Percentiles rank a stretch among this genome's conserved stretches.
phyloP scores from a whole-genome alignment of 2,888 invertebrate genomes.

The Aproaerema taeniolella region DNA sequence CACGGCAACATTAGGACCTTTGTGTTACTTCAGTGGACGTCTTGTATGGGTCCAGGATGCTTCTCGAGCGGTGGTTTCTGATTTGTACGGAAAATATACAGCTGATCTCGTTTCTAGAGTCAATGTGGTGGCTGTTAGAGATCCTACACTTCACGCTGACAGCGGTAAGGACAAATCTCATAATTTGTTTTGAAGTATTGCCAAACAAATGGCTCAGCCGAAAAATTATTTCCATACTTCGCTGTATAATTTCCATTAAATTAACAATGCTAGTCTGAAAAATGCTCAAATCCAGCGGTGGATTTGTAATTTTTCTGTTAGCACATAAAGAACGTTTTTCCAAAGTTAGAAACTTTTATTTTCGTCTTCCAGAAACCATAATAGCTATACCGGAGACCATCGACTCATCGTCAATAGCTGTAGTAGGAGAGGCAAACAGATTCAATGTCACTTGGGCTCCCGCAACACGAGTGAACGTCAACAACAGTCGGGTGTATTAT shows the following conservation, averaged over 20 bases:
- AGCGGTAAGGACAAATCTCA: slow-evolving; percentile 79
- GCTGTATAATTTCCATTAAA: too few relatives aligned
- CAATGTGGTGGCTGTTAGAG: slow-evolving; percentile 84
- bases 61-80: slow-evolving; percentile 85
- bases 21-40: slow-evolving; percentile 88
- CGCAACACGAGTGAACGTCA: slow-evolving; percentile 85
- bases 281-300: too few relatives aligned
- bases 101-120: slow-evolving; percentile 81
- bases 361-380: slow-evolving; percentile 50
- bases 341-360: background rate
- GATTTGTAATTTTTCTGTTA: too few relatives aligned
- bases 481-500: slow-evolving; percentile 89
- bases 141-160: slow-evolving; percentile 80
- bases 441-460: slow-evolving; percentile 92
- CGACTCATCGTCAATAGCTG: slow-evolving; percentile 79
- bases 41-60: slow-evolving; percentile 90
- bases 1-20: slow-evolving; percentile 80
- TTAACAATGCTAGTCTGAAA: too few relatives aligned
- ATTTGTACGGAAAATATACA: slow-evolving; percentile 85
- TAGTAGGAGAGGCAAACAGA: slow-evolving; percentile 85
- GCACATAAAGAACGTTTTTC: slow-evolving; percentile 1
- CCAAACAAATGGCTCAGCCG: too few relatives aligned
- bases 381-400: slow-evolving; percentile 87
- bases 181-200: too few relatives aligned
- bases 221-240: too few relatives aligned